Evolutionary conservation across 1,140 invertebrate species (phyloP).

Genomic region (Pissodes strobi): DNA sequence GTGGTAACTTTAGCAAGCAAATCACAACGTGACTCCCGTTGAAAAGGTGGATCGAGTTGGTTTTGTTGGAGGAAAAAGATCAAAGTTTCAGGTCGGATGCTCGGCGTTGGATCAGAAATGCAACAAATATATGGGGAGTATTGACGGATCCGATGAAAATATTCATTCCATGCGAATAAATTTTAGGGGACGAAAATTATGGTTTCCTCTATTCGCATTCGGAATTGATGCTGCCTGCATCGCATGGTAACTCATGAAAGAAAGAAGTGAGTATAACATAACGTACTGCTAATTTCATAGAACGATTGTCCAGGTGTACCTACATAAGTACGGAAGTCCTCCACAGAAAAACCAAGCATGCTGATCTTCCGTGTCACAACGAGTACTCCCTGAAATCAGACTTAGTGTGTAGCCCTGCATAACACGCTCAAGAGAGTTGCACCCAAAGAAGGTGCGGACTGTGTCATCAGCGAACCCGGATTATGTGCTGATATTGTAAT

Average conservation of each 20-base stretch:
- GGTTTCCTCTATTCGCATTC: conserved; percentile 1
- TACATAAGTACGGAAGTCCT: neutral
- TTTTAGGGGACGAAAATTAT: conserved; percentile 3
- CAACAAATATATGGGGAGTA: conserved; percentile 8
- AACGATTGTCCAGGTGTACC: neutral
- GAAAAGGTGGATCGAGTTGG: neutral
- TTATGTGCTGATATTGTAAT: too few species aligned
- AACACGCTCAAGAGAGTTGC: too few species aligned
- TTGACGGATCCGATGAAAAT: neutral
- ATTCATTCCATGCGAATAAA: too few species aligned
- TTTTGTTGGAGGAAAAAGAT: neutral
- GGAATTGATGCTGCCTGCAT: conserved; percentile 5
- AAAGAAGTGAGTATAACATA: neutral
- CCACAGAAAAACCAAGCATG: neutral
- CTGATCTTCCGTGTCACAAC: neutral
- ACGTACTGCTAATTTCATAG: neutral
- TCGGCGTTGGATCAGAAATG: neutral
- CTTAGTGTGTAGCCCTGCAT: too few species aligned
- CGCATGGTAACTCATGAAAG: neutral
- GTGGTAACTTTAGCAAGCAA: neutral
- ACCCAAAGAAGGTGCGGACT: too few species aligned
- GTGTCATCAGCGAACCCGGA: too few species aligned
- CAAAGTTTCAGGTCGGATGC: neutral
- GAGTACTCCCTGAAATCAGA: neutral
- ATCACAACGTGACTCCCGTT: neutral